Evolutionary conservation across 2,113 vertebrate species (phyloP), one percentile per base, ranked within the genome.

Genomic region (Oreochromis tanganicae): DNA sequence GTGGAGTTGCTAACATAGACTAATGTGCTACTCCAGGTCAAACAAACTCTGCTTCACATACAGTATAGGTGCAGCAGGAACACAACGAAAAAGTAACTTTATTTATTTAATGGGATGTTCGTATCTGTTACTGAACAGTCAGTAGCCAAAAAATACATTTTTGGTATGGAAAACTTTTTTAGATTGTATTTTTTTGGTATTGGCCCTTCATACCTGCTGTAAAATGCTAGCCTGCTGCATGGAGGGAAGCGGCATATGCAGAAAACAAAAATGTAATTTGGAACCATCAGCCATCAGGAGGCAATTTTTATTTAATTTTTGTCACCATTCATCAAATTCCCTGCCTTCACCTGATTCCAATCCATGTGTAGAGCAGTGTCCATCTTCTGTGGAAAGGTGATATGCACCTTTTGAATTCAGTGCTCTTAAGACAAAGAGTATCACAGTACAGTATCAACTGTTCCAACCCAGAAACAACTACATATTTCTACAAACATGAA

Each of bases 391-490:
- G 16, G 73, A 75, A 75, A 50, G 43, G 16, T n/a, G 9, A n/a
- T 52, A 32, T 19, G 16, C 46, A 78, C 71, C 41, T 50, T 75
- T 75, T 48, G 71, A 75, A 50, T 50, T 78, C 73, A n/a, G 24
- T n/a, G 16, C 17, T 12, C 10, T 52, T 32, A 78, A 78, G 71
- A 32, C 10, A 12, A 32, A n/a, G 16, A 8, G 17, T 32, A 50
- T 12, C 4, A 1, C 6, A 78, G 17, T 52, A 52, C 29, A 52
- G 27, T 48, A 29, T 48, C 43, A 75, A 75, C 71, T 75, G 71
- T 9, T 48, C 24, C 43, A 50, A 75, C 11, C 43, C 24, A 75
- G 43, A 75, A 48, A 75, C 14, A 29, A 17, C 24, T 19, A 6
- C 43, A 50, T 43, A 19, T 75, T 75, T 48, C 21, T 50, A 27